Evolutionary conservation across 2,113 vertebrate species (phyloP), one percentile per base, ranked within the genome.

Genomic region (Erpornis zantholeuca): DNA sequence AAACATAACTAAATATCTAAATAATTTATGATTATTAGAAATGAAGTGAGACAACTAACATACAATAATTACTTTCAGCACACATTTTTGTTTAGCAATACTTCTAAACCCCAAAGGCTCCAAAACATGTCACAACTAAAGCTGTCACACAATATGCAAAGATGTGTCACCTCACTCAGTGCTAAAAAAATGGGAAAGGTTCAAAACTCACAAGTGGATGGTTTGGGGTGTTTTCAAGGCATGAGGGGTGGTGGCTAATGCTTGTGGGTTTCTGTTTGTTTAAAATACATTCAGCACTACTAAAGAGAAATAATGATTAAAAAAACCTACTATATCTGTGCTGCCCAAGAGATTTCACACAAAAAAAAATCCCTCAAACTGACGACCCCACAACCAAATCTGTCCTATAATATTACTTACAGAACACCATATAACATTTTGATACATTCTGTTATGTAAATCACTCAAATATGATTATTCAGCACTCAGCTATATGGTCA

Each of bases 281-380:
- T 83, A 52, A 59, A 60, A 56, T 40, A 64, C 17, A 54, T 50
- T 27, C 27, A 80, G 47, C n/a, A 68, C 9, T 73, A 54, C 52
- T 38, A 79, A 4, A 57, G 45, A 61, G 33, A 82, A 91, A 45
- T 23, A 72, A 50, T 27, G 13, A 22, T 36, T 29, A 3, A 31
- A 83, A 61, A 45, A 9, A 0, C 0, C n/a, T 47, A 25, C 18
- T 60, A 20, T 24, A 71, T 29, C 12, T 1, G 1, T 33, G 53
- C 33, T 68, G 16, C 28, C 49, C 20, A 64, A 64, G 33, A 56
- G 24, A 54, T 17, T 49, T 35, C 59, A 86, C 15, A 21, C 15
- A 44, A 52, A 68, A 79, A 86, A 52, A 10, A 2, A 27, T 0
- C 4, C 6, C 31, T 36, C n/a, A 73, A 17, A 4, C 6, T 33